phyloP scores from a whole-genome alignment of 2,888 invertebrate species.

The Drosophila kokeensis region DNA sequence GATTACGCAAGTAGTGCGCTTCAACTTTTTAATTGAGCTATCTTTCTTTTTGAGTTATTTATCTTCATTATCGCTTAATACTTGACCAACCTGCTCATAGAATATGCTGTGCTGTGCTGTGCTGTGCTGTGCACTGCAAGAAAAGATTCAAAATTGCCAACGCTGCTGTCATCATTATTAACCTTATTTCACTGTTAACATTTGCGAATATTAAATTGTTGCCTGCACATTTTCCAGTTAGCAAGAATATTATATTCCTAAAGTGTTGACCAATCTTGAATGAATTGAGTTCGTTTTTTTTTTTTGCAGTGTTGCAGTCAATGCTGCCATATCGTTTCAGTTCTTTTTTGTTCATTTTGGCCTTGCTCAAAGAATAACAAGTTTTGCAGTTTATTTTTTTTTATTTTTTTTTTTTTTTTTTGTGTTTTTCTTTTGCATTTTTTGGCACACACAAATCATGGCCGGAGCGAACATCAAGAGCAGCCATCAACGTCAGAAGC shows the following conservation, averaged over 20 bases:
- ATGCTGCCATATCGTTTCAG: constrained; percentile 32
- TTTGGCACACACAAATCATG: constrained; percentile 63
- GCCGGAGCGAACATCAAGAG: constrained; percentile 42
- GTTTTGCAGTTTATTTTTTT: constrained; percentile 39
- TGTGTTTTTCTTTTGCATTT: constrained; percentile 3
- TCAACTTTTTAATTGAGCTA: constrained; percentile 75
- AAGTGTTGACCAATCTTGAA: no score
- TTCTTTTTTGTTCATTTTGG: constrained; percentile 28
- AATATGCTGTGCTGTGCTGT: constrained; percentile 3
- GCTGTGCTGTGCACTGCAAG: constrained; percentile 24
- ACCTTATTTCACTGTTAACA: not conserved
- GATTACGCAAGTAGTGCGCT: constrained; percentile 73
- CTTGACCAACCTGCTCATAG: constrained; percentile 53
- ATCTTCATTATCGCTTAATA: constrained; percentile 78
- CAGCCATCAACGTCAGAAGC: constrained; percentile 70
- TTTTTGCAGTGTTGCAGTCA: constrained; percentile 33
- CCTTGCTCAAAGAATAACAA: constrained; percentile 32
- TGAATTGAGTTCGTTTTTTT: not conserved
- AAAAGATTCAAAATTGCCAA: not conserved
- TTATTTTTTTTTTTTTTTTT: not conserved
- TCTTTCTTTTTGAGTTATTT: constrained; percentile 72
- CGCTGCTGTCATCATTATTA: not conserved
- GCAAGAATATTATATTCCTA: not conserved
- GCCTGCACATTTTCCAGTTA: not conserved
- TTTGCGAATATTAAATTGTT: not conserved